phyloP scores from a whole-genome alignment of 2,113 vertebrate species.

The Lophura nycthemera region DNA sequence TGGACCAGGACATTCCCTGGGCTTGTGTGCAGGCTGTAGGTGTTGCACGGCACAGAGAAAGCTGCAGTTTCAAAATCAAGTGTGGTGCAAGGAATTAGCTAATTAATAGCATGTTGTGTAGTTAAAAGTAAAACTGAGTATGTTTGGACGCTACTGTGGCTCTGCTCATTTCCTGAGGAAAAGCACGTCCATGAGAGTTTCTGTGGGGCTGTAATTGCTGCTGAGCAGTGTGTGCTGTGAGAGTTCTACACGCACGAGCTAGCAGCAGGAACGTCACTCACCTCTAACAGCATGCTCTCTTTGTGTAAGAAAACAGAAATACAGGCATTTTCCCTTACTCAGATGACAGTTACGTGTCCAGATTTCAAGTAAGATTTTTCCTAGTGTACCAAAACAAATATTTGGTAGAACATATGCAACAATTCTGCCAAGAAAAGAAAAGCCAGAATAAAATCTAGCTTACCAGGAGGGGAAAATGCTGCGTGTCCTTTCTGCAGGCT shows the following conservation, averaged over 20 bases:
- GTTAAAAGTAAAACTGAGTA: neutral
- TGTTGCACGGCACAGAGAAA: neutral
- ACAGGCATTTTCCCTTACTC: neutral
- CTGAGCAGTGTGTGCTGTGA: neutral
- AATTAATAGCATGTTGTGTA: neutral
- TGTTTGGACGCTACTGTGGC: neutral
- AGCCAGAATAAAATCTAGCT: neutral
- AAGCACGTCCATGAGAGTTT: neutral
- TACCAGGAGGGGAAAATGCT: neutral
- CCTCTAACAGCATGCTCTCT: neutral
- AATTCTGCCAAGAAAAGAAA: neutral
- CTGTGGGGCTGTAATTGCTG: neutral
- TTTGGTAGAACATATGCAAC: neutral
- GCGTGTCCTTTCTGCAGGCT: neutral
- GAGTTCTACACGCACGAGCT: neutral
- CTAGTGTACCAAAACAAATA: neutral
- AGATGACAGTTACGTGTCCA: neutral
- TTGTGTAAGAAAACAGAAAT: neutral
- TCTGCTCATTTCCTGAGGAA: accelerated
- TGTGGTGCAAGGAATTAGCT: accelerated
- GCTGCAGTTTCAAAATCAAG: neutral
- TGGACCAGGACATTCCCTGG: neutral
- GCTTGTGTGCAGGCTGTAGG: neutral
- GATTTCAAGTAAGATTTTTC: neutral
- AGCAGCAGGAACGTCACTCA: neutral